Base-by-base conservation (phyloP, 2,113 vertebrate species). In the Poeciliopsis prolifica region DNA sequence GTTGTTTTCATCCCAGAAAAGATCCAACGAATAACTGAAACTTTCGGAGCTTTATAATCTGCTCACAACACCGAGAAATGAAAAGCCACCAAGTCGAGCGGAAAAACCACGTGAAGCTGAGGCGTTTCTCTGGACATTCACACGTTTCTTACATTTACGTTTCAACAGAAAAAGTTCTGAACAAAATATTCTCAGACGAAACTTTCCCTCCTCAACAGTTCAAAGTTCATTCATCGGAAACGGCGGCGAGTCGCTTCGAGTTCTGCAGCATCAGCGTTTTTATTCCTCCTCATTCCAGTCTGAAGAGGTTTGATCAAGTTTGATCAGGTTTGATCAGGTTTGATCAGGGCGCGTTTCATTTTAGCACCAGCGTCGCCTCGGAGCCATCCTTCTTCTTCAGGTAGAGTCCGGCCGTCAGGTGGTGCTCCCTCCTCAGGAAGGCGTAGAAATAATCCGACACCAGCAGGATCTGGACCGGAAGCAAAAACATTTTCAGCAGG, bases 391-490 rank as follows among this genome's bases (percentile, higher is more conserved):
- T 96, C 88, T 92, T 94, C 8, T 96, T 97, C 87, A 97, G 79
- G 66, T 97, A 95, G 19, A 99, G 95, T 4, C 98, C 98, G 0
- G 97, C 95, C 35, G 90, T 95, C 90, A 99, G 97, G 92, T 98
- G 98, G 92, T 97, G 97, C 51, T 99, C 98, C 63, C 98, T 92
- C 72, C 97, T 95, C 81, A 99, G 89, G 90, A 96, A 99, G 79
- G 98, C 98, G 1, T 99, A 99, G 94, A 99, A 99, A 86, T 99
- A 99, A 90, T 99, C 97, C 0, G 98, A 98, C 85, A 99, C 86
- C 88, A 99, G 95, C 82, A 99, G 94, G 87, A 99, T 99, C 98
- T 99, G 93, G 35, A 73, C 70, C 17, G 33, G 30, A 67, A 67
- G 70, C 0, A 65, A 35, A 42, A 14, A 68, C 17, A 8, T 37